Conservation (phyloP, 2,888 invertebrate species). For the Apamea epomidion region DNA sequence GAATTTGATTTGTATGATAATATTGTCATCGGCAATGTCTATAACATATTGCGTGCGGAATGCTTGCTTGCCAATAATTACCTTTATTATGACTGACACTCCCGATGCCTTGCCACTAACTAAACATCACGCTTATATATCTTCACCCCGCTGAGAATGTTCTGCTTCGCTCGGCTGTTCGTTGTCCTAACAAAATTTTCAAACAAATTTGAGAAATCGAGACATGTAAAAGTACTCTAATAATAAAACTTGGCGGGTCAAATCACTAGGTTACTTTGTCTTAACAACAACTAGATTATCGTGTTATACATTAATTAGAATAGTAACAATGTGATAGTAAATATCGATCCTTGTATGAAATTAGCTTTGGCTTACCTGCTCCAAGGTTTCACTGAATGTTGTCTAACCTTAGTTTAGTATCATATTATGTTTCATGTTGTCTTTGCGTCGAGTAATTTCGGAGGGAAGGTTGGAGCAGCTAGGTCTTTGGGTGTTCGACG, state of each 20-base stretch:
- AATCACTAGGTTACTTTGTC: constrained; percentile 69
- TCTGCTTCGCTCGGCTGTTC: constrained; percentile 89
- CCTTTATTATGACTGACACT: constrained; percentile 81
- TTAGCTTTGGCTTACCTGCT: constrained; percentile 84
- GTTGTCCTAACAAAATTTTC: constrained; percentile 70
- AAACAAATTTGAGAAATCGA: constrained; percentile 65
- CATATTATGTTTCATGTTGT: constrained; percentile 55
- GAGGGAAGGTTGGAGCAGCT: constrained; percentile 82
- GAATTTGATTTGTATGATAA: constrained; percentile 60
- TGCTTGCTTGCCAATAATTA: constrained; percentile 86
- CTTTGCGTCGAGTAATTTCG: constrained; percentile 59
- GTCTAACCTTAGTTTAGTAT: constrained; percentile 64
- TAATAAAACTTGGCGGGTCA: constrained; percentile 82
- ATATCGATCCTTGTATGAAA: constrained; percentile 77
- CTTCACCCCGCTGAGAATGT: constrained; percentile 89
- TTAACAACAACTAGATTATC: constrained; percentile 72
- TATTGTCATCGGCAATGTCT: constrained; percentile 54
- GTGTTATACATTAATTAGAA: constrained; percentile 69
- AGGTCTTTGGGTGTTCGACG: constrained; percentile 76
- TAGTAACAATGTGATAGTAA: constrained; percentile 69
- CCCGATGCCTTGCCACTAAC: constrained; percentile 90
- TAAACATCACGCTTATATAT: constrained; percentile 88
- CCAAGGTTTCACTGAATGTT: constrained; percentile 74
- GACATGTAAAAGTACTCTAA: constrained; percentile 42
- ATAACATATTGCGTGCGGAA: constrained; percentile 73